Evolutionary conservation across 2,113 vertebrate genomes (phyloP).

Genomic region (Mustelus asterias): DNA sequence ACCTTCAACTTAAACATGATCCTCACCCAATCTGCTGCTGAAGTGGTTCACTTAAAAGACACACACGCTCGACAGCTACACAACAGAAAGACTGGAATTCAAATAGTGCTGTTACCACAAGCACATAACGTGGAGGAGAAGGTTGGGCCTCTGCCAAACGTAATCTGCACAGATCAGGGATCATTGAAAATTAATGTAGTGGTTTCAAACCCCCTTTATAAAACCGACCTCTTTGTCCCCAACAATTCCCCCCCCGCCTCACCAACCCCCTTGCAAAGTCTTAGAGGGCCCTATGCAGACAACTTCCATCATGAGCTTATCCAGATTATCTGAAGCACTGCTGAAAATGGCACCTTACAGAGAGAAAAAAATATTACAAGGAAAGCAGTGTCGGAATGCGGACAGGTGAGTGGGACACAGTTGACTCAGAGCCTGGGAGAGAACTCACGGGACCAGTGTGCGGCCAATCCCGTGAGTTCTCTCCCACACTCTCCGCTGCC

Average conservation of each 20-base stretch:
- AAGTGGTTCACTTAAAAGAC: background rate
- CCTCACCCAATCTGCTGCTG: background rate
- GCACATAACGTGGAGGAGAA: background rate
- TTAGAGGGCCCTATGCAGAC: background rate
- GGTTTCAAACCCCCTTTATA: background rate
- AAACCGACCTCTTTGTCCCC: background rate
- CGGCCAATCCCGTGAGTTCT: background rate
- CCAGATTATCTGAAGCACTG: background rate
- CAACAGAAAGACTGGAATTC: background rate
- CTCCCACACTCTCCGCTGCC: background rate
- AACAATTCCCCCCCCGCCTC: background rate
- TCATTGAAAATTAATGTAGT: constrained; percentile 4
- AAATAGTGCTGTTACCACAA: background rate
- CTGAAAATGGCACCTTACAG: too few relatives aligned
- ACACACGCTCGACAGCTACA: background rate
- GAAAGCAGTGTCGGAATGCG: background rate
- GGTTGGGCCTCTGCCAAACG: background rate
- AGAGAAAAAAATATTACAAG: too few relatives aligned
- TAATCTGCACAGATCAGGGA: background rate
- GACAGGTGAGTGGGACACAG: background rate
- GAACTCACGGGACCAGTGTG: background rate
- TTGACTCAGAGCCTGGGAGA: background rate
- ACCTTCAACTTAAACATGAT: background rate
- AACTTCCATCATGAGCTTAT: background rate
- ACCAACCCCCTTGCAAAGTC: background rate